Evolutionary conservation across 2,797 vertebrate species (phyloP).

Genomic region (Serranus cabrilla): DNA sequence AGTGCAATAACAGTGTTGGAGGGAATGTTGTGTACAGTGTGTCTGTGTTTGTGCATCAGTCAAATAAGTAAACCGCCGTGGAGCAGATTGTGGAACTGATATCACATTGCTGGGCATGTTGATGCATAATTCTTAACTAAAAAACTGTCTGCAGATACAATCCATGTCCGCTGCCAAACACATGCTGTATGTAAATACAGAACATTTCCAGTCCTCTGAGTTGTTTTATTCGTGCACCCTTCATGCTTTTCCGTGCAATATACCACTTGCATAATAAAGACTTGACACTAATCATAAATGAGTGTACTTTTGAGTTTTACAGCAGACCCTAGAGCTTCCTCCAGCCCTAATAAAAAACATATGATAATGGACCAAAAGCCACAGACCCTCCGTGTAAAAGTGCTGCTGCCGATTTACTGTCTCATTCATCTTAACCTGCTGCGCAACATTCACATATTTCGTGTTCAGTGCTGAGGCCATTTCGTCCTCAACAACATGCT

Average conservation of each 20-base stretch:
- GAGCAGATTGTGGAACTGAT: constrained; percentile 37
- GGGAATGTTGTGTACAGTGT: constrained; percentile 31
- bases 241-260: constrained; percentile 4
- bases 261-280: constrained; percentile 19
- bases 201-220: neutral
- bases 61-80: constrained; percentile 42
- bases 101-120: constrained; percentile 37
- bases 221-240: neutral
- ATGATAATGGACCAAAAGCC: constrained; percentile 55
- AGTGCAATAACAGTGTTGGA: constrained; percentile 23
- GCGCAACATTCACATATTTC: constrained; percentile 19
- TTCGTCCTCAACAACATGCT: constrained; percentile 1
- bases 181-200: neutral
- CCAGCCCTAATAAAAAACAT: constrained; percentile 52
- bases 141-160: constrained; percentile 14
- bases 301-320: constrained; percentile 46
- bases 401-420: constrained; percentile 42
- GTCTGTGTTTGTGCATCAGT: constrained; percentile 7
- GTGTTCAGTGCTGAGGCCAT: constrained; percentile 6
- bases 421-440: constrained; percentile 43
- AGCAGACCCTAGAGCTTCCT: constrained; percentile 30
- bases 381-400: constrained; percentile 45
- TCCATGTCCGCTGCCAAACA: constrained; percentile 21
- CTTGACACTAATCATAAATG: constrained; percentile 41
- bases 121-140: constrained; percentile 49